These are phyloP conservation scores for Drosophila repletoides DNA, from an alignment of 1,140 invertebrate species.

Conservation along the genomic window DNA sequence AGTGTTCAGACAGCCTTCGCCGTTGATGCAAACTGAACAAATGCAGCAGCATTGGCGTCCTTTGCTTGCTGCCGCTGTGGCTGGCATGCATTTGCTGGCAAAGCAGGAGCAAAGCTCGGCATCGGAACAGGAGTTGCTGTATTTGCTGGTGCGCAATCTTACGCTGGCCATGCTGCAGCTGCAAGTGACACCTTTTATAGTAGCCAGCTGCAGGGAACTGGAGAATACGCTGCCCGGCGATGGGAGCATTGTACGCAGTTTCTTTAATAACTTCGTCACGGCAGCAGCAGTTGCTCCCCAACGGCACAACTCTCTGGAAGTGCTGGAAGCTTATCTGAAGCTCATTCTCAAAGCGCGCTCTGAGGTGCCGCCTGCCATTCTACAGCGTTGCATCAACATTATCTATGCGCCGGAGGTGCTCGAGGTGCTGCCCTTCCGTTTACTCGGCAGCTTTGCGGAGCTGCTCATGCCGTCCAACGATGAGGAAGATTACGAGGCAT, in stretches of 20 bases:
- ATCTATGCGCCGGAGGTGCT: slow-evolving; percentile 44
- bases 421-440: slow-evolving; percentile 43
- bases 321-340: slow-evolving; percentile 56
- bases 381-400: slow-evolving; percentile 48
- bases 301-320: slow-evolving; percentile 30
- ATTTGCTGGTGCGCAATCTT: slow-evolving; percentile 55
- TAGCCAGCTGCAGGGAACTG: slow-evolving; percentile 49
- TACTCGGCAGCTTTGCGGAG: slow-evolving; percentile 47
- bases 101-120: slow-evolving; percentile 30
- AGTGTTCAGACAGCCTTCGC: slow-evolving; percentile 40
- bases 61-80: slow-evolving; percentile 45
- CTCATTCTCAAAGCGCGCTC: slow-evolving; percentile 45
- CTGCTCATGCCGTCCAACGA: slow-evolving; percentile 60
- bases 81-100: slow-evolving; percentile 41
- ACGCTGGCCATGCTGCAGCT: slow-evolving; percentile 60
- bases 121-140: slow-evolving; percentile 50
- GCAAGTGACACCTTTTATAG: slow-evolving; percentile 38
- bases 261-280: slow-evolving; percentile 58
- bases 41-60: slow-evolving; percentile 58
- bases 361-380: slow-evolving; percentile 47
- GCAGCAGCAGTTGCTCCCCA: slow-evolving; percentile 23
- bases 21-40: slow-evolving; percentile 43
- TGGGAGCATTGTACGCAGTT: slow-evolving; percentile 41
- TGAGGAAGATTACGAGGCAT: slow-evolving; percentile 71
- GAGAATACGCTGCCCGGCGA: slow-evolving; percentile 25